Evolutionary conservation across 53 echinoderm and acorn worm genomes (phyloP).

Genomic region (Holothuria scabra): DNA sequence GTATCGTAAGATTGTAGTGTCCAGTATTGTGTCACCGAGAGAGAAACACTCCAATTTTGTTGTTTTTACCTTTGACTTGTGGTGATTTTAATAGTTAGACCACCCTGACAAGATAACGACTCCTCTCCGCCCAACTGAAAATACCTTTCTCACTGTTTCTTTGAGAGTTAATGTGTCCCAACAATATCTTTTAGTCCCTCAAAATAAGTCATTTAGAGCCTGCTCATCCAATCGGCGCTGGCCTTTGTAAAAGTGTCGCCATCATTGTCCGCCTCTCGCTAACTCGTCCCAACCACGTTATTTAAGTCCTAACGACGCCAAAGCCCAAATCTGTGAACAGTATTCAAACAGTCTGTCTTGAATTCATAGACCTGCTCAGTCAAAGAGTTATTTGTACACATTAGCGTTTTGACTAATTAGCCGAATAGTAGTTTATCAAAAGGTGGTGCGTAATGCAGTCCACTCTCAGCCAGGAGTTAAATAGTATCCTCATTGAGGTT

Average conservation of each 20-base stretch:
- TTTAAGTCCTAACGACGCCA: slow-evolving; percentile 24
- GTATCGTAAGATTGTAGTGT: no score
- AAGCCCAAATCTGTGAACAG: slow-evolving; percentile 8
- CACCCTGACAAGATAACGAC: slow-evolving; percentile 29
- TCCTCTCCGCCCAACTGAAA: slow-evolving; percentile 17
- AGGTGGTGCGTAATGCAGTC: no score
- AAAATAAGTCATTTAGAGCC: slow-evolving; percentile 22
- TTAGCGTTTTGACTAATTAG: slow-evolving; percentile 36
- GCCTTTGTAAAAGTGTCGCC: slow-evolving; percentile 25
- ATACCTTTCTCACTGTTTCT: slow-evolving; percentile 23
- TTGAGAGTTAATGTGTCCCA: slow-evolving; percentile 20
- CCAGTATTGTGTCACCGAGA: no score
- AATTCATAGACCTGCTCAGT: background rate
- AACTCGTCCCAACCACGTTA: slow-evolving; percentile 17
- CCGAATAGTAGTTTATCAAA: slow-evolving; percentile 6
- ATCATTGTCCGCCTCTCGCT: slow-evolving; percentile 17
- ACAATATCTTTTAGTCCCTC: slow-evolving; percentile 14
- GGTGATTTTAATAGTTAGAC: background rate
- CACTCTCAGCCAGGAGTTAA: no score
- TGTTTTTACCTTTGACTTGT: no score
- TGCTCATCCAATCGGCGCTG: slow-evolving; percentile 21
- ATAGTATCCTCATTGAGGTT: no score
- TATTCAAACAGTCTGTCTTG: background rate
- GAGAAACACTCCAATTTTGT: no score
- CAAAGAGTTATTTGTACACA: slow-evolving; percentile 30